Percentiles rank a stretch among this genome's conserved stretches.
Conservation (phyloP, 2,113 vertebrate species). For the Fulica atra region DNA sequence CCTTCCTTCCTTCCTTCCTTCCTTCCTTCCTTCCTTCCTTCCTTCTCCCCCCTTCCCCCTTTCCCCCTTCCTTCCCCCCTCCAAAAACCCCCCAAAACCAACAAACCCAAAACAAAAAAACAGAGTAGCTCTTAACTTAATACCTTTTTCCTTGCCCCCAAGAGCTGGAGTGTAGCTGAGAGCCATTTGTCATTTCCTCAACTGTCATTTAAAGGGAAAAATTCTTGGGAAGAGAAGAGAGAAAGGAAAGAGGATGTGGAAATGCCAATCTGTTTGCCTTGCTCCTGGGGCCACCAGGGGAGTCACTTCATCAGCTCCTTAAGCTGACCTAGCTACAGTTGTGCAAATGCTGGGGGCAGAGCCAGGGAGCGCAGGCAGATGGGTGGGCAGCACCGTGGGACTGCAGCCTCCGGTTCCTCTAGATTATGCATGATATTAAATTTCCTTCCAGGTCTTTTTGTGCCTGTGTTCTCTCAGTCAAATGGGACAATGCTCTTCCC, state of each 20-base stretch:
- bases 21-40: too few species aligned
- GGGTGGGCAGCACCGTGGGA: background rate
- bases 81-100: background rate
- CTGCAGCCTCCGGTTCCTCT: background rate
- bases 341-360: background rate
- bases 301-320: background rate
- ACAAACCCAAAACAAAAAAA: too few species aligned
- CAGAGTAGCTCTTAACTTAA: background rate
- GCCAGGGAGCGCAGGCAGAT: background rate
- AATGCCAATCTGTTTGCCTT: background rate
- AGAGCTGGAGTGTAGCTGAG: background rate
- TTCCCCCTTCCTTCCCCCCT: background rate
- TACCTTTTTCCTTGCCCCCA: background rate
- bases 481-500: background rate
- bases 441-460: background rate
- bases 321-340: background rate
- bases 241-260: background rate
- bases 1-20: too few species aligned
- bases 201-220: background rate
- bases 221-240: background rate
- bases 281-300: background rate
- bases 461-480: background rate
- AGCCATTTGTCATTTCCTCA: background rate
- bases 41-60: too few species aligned
- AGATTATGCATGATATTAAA: background rate